These are phyloP conservation scores for Limnothrissa miodon DNA, from an alignment of 2,113 vertebrate species.

Conservation along the genomic window DNA sequence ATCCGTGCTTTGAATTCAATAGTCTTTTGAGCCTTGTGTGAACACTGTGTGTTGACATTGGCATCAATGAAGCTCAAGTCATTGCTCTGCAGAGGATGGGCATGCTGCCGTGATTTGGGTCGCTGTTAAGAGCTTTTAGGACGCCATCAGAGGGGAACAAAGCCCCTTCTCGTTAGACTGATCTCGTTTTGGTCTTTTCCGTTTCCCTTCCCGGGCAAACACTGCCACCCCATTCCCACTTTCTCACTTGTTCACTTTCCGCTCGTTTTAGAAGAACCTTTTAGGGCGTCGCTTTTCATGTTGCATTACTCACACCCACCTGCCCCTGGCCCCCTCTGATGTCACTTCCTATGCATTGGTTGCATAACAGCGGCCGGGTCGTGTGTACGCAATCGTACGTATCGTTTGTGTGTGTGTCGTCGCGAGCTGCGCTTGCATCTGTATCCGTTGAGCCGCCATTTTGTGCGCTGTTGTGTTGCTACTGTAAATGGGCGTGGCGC, in stretches of 20 bases:
- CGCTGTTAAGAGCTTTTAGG: not conserved
- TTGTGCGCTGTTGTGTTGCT: not conserved
- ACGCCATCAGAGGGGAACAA: not conserved
- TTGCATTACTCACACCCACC: not conserved
- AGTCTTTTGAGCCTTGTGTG: too few species aligned
- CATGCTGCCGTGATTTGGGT: not conserved
- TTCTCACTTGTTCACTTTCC: not conserved
- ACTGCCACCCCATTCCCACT: not conserved
- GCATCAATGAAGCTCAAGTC: not conserved
- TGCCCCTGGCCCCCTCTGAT: not conserved
- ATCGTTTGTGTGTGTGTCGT: not conserved
- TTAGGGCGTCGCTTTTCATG: not conserved
- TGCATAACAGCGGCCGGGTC: not conserved
- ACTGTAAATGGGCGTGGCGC: constrained; percentile 9
- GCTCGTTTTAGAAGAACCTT: not conserved
- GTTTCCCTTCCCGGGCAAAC: not conserved
- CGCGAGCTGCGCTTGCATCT: not conserved
- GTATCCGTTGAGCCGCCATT: not conserved
- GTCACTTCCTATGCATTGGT: not conserved
- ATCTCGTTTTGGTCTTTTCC: not conserved
- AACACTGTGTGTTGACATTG: not conserved
- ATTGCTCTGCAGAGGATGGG: not conserved
- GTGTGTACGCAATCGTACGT: not conserved
- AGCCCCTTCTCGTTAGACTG: not conserved
- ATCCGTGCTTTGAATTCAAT: too few species aligned